These are phyloP conservation scores for Heterodera schachtii DNA, from an alignment of 1,140 invertebrate genomes.

Conservation along the genomic window DNA sequence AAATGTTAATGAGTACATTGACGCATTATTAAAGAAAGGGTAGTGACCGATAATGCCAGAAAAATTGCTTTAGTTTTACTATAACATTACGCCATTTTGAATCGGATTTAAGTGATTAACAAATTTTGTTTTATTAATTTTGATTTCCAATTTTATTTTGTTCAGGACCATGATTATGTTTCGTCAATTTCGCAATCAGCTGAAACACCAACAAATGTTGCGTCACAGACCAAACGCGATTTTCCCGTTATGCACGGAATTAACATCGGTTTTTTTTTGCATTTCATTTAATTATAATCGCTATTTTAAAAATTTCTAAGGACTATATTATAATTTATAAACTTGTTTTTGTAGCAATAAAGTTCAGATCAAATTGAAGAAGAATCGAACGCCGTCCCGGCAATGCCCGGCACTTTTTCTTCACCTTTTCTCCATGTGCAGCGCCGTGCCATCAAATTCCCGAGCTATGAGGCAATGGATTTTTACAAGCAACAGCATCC, in stretches of 20 bases:
- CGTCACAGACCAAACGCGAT: background rate
- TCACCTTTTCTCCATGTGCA: background rate
- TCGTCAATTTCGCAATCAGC: background rate
- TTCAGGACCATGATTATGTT: slow-evolving; percentile 23
- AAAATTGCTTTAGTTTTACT: background rate
- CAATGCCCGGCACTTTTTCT: background rate
- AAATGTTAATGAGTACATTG: background rate
- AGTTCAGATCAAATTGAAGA: background rate
- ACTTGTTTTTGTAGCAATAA: too few relatives aligned
- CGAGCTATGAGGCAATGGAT: slow-evolving; percentile 1
- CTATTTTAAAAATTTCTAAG: background rate
- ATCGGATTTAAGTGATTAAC: too few relatives aligned
- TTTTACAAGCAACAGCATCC: slow-evolving; percentile 10
- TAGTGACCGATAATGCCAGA: too few relatives aligned
- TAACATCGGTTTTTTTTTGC: slow-evolving; percentile 9
- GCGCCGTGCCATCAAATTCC: background rate
- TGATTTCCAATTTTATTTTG: too few relatives aligned
- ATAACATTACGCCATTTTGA: too few relatives aligned
- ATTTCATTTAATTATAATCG: background rate
- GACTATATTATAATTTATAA: too few relatives aligned
- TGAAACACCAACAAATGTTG: too few relatives aligned
- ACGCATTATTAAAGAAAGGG: too few relatives aligned
- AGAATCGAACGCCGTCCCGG: background rate
- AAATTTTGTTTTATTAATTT: too few relatives aligned
- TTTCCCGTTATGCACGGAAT: slow-evolving; percentile 9